Conservation (phyloP, 2,888 invertebrate species). For the Dexiosoma caninum region DNA sequence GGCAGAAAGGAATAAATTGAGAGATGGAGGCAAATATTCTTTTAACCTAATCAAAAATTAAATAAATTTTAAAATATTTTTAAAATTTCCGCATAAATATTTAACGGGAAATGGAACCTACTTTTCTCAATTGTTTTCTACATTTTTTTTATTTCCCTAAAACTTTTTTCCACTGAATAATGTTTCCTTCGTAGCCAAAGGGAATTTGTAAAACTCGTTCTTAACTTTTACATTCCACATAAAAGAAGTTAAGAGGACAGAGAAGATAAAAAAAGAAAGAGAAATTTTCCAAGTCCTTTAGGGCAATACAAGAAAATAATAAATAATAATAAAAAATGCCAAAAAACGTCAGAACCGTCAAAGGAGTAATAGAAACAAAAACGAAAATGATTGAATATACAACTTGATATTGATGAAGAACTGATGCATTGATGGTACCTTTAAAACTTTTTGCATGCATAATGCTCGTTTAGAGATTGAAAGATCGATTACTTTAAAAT, state of each 20-base stretch:
- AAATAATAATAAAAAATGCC: background rate
- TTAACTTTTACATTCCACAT: background rate
- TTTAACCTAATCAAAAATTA: too few species aligned
- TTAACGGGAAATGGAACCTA: too few species aligned
- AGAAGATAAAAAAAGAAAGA: background rate
- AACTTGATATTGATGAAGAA: background rate
- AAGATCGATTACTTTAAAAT: too few species aligned
- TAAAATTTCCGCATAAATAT: too few species aligned
- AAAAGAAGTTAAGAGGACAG: background rate
- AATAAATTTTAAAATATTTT: too few species aligned
- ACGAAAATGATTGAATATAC: background rate
- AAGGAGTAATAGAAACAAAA: background rate
- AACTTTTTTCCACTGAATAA: conserved; percentile 9
- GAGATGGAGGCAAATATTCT: too few species aligned
- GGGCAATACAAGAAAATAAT: conserved; percentile 31
- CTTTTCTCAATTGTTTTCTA: too few species aligned
- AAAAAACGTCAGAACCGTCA: too few species aligned
- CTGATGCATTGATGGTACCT: background rate
- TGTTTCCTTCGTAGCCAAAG: conserved; percentile 1
- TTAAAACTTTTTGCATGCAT: conserved; percentile 13
- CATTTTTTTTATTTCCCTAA: too few species aligned
- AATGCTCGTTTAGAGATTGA: too few species aligned
- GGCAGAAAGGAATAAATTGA: too few species aligned
- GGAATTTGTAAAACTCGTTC: background rate
- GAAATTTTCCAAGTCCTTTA: conserved; percentile 45